phyloP scores from a whole-genome alignment of 1,140 invertebrate genomes.

The Sweltsa coloradensis region DNA sequence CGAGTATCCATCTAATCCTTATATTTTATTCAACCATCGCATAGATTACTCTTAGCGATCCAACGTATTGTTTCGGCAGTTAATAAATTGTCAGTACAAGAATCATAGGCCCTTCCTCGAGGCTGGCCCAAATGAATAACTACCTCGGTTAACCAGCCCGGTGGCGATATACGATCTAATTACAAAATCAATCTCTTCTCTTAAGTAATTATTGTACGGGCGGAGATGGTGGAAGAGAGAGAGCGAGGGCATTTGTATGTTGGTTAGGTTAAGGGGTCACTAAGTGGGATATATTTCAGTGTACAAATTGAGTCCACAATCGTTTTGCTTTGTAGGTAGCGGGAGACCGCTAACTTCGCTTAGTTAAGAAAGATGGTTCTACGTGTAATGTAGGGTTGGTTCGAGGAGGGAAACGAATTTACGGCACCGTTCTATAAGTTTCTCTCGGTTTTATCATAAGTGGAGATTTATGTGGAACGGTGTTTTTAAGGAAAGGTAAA shows the following conservation, averaged over 20 bases:
- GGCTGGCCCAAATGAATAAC: constrained; percentile 9
- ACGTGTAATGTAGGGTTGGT: background rate
- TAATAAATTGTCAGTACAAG: too few relatives aligned
- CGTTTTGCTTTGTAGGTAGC: constrained; percentile 2
- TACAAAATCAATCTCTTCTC: constrained; percentile 10
- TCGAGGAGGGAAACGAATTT: background rate
- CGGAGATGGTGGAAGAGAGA: too few relatives aligned
- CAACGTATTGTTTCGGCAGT: too few relatives aligned
- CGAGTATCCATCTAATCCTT: too few relatives aligned
- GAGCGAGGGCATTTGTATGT: constrained; percentile 9
- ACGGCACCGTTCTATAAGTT: background rate
- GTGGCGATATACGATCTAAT: constrained; percentile 11
- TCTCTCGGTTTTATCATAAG: background rate
- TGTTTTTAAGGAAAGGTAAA: background rate
- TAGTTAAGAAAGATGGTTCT: background rate
- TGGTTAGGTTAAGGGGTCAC: constrained; percentile 8
- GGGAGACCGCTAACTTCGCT: background rate
- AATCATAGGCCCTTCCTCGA: too few relatives aligned
- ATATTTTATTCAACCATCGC: too few relatives aligned
- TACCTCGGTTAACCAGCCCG: constrained; percentile 6
- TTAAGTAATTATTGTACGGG: constrained; percentile 7
- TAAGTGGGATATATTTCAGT: constrained; percentile 8
- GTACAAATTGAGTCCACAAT: background rate
- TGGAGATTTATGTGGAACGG: too few relatives aligned
- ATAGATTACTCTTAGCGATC: too few relatives aligned